Conservation (phyloP, 2,888 invertebrate species). For the Helicoverpa assulta region DNA sequence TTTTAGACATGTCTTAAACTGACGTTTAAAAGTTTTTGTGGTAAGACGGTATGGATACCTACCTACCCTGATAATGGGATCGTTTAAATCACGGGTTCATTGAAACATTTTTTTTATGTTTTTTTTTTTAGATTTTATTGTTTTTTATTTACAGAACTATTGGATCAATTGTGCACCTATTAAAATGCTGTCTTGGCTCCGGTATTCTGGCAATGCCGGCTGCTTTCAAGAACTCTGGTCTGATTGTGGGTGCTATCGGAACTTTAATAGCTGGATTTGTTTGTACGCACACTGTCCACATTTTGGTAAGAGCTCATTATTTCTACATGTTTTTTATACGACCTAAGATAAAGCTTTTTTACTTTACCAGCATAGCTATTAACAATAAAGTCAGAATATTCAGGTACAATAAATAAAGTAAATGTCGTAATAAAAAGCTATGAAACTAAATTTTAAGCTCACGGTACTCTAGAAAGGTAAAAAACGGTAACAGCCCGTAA, state of each 20-base stretch:
- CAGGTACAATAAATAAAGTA: no score
- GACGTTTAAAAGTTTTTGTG: no score
- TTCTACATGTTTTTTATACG: background rate
- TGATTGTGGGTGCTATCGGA: conserved; percentile 93
- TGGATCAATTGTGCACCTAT: conserved; percentile 96
- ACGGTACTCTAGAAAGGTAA: no score
- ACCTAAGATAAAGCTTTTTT: background rate
- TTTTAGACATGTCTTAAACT: no score
- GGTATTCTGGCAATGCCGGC: conserved; percentile 97
- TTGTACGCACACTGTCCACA: conserved; percentile 97
- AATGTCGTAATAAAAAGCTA: no score
- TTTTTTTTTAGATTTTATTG: background rate
- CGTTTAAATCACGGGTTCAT: background rate
- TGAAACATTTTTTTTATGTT: background rate
- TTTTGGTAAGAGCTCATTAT: conserved; percentile 81
- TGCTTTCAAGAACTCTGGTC: conserved; percentile 96
- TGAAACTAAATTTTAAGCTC: no score
- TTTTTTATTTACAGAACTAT: conserved; percentile 90
- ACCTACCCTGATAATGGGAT: background rate
- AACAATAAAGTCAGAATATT: no score
- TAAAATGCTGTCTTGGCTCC: conserved; percentile 98
- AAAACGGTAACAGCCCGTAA: no score
- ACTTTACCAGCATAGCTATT: no score
- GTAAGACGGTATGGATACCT: no score
- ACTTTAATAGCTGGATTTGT: conserved; percentile 95